Base-by-base conservation (phyloP, 92 coral and sea anemone species). In the Porites divaricata region DNA sequence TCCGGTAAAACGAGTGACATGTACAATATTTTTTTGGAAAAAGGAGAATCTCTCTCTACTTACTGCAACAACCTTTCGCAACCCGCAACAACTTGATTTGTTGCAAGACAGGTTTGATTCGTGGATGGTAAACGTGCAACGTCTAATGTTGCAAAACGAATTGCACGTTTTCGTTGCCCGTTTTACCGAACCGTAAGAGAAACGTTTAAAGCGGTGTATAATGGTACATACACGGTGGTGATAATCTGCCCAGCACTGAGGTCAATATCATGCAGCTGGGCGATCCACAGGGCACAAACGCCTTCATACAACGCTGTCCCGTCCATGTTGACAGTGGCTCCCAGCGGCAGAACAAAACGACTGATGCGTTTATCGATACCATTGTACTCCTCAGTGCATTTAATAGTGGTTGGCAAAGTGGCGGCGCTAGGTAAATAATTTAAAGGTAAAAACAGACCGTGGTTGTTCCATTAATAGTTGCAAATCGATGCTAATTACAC, bases 281-380 rank as follows among this genome's bases (percentile, higher is more conserved):
- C 98, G 57, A 96, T 90, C 90, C 95, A 96, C 23, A 96, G 80
- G 15, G 96, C 92, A 72, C 96, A 90, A 54, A 96, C 93, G 20
- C 95, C 98, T 80, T 96, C 98, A 70, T 96, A 96, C 77, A 96
- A 85, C 1, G 98, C 98, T 14, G 98, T 95, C 13, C 98, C 98
- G 77, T 96, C 98, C 98, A 96, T 96, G 85, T 96, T 96, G 41
- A 96, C 98, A 2, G 98, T 96, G 7, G 98, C 95, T 22, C 98
- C 98, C 77, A 96, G 84, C 23, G 98, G 98, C 28, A 94, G 80
- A 83, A 94, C 96, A 56, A 94, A 96, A 59, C 97, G 96, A 52
- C 95, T 92, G 74, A 95, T 90, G 56, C 98, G 91, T 28, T 81
- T 76, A 83, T 95, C 98, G 23, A 95, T 91, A 1, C 79, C 80